Base-by-base conservation (phyloP, 2,888 invertebrate species). In the Agonopterix subpropinquella region DNA sequence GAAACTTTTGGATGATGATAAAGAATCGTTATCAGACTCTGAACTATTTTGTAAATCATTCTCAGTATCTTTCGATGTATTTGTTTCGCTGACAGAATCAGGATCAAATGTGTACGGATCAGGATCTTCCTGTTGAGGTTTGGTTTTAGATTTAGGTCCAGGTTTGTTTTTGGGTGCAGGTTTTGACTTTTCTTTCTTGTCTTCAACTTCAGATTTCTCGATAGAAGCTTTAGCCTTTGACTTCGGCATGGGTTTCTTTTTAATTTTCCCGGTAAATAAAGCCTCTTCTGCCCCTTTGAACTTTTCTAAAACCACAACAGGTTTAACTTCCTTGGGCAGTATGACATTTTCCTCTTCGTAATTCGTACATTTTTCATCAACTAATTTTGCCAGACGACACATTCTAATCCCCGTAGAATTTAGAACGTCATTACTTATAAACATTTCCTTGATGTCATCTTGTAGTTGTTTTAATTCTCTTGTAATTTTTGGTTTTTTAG, bases 401-500 rank as follows among this genome's bases (percentile, higher is more conserved):
- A 90, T 90, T 56, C 93, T 80, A 63, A 92, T 89, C 9, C 92
- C 93, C 2, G 91, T 91, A 10, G 91, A 89, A 47, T 91, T 81
- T 48, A 85, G 59, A 45, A 93, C 90, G 36, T 90, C 92, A 55
- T 92, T 90, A 56, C 90, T 88, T 48, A 92, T 91, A 62, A 92
- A 92, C 91, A 92, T 93, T 63, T 93, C 92, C 59, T 91, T 90
- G 42, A 93, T 91, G 58, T 93, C 92, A 54, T 92, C 91, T 57
- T 93, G 93, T 1, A 94, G 77, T 69, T 89, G 86, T 61, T 91
- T 89, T 45, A 94, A 66, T 62, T 93, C 93, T 53, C 77, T 74
- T 47, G 70, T 70, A 39, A 59, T 64, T 57, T 77, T 79, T 58
- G 82, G 73, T 49, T 57, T 18, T 56, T 65, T 64, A 5, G 53